Percentiles rank a stretch among this genome's conserved stretches.
Evolutionary conservation across 1,140 invertebrate genomes (phyloP).

Genomic region (Eurytemora carolleeae): DNA sequence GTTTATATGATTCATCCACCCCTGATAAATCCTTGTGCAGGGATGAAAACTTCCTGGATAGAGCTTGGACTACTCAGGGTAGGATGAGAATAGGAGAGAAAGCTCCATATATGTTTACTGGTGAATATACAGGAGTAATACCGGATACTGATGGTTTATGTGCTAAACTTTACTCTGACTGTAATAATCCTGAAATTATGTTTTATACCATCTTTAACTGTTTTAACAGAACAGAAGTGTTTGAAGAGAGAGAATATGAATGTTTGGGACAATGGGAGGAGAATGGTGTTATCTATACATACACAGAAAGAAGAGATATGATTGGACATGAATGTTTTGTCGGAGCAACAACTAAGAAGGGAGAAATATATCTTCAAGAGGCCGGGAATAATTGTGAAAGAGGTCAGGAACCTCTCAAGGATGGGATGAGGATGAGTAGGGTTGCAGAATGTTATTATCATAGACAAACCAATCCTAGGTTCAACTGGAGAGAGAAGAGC

Average conservation of each 20-base stretch:
- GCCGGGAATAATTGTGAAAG: slow-evolving; percentile 45
- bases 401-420: slow-evolving; percentile 36
- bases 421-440: slow-evolving; percentile 39
- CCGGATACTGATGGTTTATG: slow-evolving; percentile 42
- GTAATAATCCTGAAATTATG: slow-evolving; percentile 45
- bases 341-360: slow-evolving; percentile 38
- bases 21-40: slow-evolving; percentile 26
- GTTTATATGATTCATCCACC: slow-evolving; percentile 23
- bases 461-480: too few relatives aligned
- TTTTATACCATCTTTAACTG: slow-evolving; percentile 47
- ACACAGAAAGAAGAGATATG: slow-evolving; percentile 42
- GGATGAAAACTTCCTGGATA: slow-evolving; percentile 29
- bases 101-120: slow-evolving; percentile 43
- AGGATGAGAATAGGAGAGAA: slow-evolving; percentile 20
- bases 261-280: slow-evolving; percentile 50
- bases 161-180: slow-evolving; percentile 48
- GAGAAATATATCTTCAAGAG: slow-evolving; percentile 42
- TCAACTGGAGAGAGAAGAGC: too few relatives aligned
- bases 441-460: too few relatives aligned
- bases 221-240: slow-evolving; percentile 34
- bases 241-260: slow-evolving; percentile 45
- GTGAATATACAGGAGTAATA: slow-evolving; percentile 42
- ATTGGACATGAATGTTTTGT: slow-evolving; percentile 48
- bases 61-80: slow-evolving; percentile 43
- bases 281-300: slow-evolving; percentile 42